Conservation (phyloP, 2,113 vertebrate species). For the Sterrhoptilus dennistouni region DNA sequence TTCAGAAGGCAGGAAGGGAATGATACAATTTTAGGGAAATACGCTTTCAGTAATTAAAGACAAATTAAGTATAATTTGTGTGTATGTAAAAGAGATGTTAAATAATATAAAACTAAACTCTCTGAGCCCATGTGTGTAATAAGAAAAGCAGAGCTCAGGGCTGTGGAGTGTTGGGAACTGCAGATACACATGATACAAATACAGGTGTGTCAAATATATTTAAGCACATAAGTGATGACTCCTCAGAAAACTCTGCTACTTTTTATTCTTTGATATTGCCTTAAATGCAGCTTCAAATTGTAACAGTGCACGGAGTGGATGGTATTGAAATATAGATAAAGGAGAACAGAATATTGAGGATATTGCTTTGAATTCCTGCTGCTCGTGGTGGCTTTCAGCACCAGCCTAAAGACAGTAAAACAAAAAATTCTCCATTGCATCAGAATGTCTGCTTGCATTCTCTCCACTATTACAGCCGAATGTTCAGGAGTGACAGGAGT, state of each 20-base stretch:
- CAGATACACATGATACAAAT: neutral
- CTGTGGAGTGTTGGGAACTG: neutral
- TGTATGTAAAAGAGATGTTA: neutral
- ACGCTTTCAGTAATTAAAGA: constrained; percentile 18
- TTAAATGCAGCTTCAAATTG: neutral
- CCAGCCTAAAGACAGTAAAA: neutral
- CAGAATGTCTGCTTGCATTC: neutral
- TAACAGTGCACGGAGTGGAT: neutral
- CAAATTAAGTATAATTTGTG: constrained; percentile 14
- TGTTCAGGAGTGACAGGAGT: neutral
- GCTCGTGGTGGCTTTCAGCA: neutral
- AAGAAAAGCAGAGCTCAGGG: neutral
- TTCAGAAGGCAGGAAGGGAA: neutral
- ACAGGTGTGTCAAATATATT: neutral
- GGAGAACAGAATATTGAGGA: neutral
- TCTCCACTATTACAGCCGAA: neutral
- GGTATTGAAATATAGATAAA: neutral
- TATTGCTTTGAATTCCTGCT: neutral
- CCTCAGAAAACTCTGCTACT: neutral
- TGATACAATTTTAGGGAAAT: neutral
- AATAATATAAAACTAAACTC: neutral
- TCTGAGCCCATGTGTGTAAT: neutral
- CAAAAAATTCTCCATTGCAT: neutral
- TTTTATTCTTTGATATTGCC: neutral
- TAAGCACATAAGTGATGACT: neutral